Percentiles rank a stretch among this genome's conserved stretches.
Evolutionary conservation across 92 coral and sea anemone genomes (phyloP).

Genomic region (Heteractis magnifica): DNA sequence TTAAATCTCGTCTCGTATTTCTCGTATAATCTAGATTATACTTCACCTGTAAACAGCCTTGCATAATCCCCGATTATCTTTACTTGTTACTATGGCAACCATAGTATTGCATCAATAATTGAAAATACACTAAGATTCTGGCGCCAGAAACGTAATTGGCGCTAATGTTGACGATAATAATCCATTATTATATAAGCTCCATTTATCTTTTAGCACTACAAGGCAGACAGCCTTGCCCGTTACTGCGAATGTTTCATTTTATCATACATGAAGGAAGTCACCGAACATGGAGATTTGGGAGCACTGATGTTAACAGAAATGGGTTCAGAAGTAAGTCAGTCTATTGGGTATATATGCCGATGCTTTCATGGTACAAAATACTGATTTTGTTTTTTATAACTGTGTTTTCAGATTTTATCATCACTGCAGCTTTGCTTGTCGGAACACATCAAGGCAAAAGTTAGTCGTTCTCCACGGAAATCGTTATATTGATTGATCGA

Average conservation of each 20-base stretch:
- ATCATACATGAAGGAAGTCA: slow-evolving; percentile 44
- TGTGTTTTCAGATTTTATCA: slow-evolving; percentile 28
- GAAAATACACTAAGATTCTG: no score
- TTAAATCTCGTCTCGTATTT: no score
- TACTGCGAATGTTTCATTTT: slow-evolving; percentile 58
- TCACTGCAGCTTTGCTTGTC: slow-evolving; percentile 45
- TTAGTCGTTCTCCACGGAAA: neutral
- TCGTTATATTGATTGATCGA: neutral
- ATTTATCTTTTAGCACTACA: slow-evolving; percentile 39
- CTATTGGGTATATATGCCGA: neutral
- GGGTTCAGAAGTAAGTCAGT: slow-evolving; percentile 36
- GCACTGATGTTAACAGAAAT: slow-evolving; percentile 41
- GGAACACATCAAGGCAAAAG: slow-evolving; percentile 44
- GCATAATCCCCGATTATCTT: no score
- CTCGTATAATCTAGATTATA: no score
- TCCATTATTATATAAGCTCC: neutral
- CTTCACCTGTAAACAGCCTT: no score
- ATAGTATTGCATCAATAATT: no score
- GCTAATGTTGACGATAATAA: neutral
- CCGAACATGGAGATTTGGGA: slow-evolving; percentile 33
- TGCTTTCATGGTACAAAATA: neutral
- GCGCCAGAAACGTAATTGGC: no score
- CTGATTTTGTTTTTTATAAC: neutral
- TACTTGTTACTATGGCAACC: neutral
- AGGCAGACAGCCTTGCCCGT: slow-evolving; percentile 39